Evolutionary conservation across 1,140 invertebrate species (phyloP), one percentile per base, ranked within the genome.

Genomic region (Calephelis virginiensis): DNA sequence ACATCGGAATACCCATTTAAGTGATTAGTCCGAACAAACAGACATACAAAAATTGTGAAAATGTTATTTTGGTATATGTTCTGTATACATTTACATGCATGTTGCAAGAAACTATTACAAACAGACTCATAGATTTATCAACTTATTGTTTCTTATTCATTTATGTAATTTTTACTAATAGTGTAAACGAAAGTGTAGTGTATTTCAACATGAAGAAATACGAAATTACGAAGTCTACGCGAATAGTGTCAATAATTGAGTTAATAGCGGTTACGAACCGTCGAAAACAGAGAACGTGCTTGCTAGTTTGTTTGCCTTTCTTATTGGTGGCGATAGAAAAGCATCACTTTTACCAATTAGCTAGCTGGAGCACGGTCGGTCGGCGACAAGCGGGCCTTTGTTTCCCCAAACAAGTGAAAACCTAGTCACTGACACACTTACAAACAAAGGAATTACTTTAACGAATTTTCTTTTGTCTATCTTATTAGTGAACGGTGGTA

Each of bases 271-370:
- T 56, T 14, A 56, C 63, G 67, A 73, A 69, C 61, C 67, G 68
- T 67, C 67, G 17, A 65, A 81, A 78, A 82, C 69, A 80, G 78
- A 81, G 76, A 73, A 72, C 67, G 67, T 66, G 66, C 68, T 68
- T 76, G 81, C 69, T 81, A 72, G 66, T 78, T 74, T 86, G 80
- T 90, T 88, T 86, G 77, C 72, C 75, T 83, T 88, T 83, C 77
- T 80, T 81, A 81, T 83, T 80, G 69, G 63, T 74, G 71, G 68
- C 74, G 77, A 77, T 80, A 77, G 81, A 76, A 85, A 85, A 82
- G 82, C 78, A 81, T 79, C 78, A 85, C 86, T 90, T 86, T 89
- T 89, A 85, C 85, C 86, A 90, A 90, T 90, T 90, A 90, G 80
- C 72, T 77, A 56, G 73, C 69, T 68, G 68, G 65, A 69, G 74